These are phyloP conservation scores for Dendrolimus houi DNA, from an alignment of 2,888 invertebrate genomes.

Conservation along the genomic window DNA sequence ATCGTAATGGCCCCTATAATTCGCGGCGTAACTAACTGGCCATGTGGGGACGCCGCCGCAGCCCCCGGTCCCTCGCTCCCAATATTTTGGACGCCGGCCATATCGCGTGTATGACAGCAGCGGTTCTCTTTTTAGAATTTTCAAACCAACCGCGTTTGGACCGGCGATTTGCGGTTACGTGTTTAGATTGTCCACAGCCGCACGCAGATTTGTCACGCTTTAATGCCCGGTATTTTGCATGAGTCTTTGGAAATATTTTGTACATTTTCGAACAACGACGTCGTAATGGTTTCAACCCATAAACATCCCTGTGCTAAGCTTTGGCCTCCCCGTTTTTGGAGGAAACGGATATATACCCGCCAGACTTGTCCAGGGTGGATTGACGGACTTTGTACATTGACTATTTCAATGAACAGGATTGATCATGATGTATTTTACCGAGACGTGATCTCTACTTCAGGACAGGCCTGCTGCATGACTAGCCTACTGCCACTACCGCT, in stretches of 20 bases:
- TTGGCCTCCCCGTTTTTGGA: no score
- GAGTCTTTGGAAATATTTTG: background rate
- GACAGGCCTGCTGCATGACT: no score
- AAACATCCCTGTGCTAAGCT: no score
- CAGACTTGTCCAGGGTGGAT: no score
- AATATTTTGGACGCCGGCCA: conserved; percentile 65
- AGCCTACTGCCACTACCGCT: no score
- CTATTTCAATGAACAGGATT: no score
- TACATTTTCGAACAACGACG: no score
- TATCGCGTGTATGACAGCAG: conserved; percentile 68
- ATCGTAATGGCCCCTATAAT: conserved; percentile 78
- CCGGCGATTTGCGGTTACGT: conserved; percentile 65
- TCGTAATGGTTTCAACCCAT: no score
- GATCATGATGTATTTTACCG: no score
- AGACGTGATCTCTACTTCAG: no score
- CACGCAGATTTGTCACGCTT: conserved; percentile 37
- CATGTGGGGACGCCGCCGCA: conserved; percentile 54
- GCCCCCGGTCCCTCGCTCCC: conserved; percentile 27
- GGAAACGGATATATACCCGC: no score
- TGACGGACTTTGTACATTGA: no score
- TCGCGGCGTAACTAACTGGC: conserved; percentile 78
- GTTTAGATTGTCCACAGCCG: conserved; percentile 41
- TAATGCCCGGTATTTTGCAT: conserved; percentile 5
- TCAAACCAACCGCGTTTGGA: conserved; percentile 47
- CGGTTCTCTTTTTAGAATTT: conserved; percentile 69